phyloP scores from a whole-genome alignment of 2,113 vertebrate genomes.

The Petromus typicus region DNA sequence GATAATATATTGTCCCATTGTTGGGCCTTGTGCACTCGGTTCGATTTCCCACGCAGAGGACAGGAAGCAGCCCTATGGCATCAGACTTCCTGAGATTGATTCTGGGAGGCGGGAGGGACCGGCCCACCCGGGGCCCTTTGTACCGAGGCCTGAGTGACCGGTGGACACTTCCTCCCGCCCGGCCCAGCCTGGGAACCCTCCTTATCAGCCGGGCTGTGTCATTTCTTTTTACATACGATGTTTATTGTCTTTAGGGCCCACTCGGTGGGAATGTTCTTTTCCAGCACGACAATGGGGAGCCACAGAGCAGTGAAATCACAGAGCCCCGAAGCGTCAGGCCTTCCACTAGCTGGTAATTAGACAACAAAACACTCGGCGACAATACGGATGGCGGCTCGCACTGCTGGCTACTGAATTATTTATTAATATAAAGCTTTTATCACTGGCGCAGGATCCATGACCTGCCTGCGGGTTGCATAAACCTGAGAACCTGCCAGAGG shows the following conservation, averaged over 20 bases:
- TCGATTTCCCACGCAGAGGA: conserved; percentile 90
- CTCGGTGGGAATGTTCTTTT: conserved; percentile 77
- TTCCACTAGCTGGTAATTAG: conserved; percentile 57
- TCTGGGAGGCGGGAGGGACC: conserved; percentile 86
- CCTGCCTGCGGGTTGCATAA: neutral
- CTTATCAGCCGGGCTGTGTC: conserved; percentile 75
- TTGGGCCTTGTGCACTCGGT: conserved; percentile 87
- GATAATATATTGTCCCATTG: conserved; percentile 93
- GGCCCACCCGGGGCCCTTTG: conserved; percentile 86
- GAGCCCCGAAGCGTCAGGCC: conserved; percentile 54
- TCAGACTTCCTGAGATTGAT: conserved; percentile 92
- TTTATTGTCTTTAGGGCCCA: conserved; percentile 77
- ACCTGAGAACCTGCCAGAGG: neutral
- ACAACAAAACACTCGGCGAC: conserved; percentile 19
- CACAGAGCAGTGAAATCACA: conserved; percentile 64
- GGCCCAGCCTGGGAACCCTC: conserved; percentile 83
- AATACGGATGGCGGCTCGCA: neutral
- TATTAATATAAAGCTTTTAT: conserved; percentile 32
- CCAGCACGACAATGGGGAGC: conserved; percentile 71
- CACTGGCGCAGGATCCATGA: neutral
- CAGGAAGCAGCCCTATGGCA: conserved; percentile 90
- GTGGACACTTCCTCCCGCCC: conserved; percentile 89
- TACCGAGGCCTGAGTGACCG: conserved; percentile 81
- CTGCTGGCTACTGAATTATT: conserved; percentile 43
- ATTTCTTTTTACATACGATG: conserved; percentile 75